A percentile compares a stretch with the other conserved stretches of the same genome.
Conservation (phyloP, 2,113 vertebrate genomes). For the Sphyrna mokarran region DNA sequence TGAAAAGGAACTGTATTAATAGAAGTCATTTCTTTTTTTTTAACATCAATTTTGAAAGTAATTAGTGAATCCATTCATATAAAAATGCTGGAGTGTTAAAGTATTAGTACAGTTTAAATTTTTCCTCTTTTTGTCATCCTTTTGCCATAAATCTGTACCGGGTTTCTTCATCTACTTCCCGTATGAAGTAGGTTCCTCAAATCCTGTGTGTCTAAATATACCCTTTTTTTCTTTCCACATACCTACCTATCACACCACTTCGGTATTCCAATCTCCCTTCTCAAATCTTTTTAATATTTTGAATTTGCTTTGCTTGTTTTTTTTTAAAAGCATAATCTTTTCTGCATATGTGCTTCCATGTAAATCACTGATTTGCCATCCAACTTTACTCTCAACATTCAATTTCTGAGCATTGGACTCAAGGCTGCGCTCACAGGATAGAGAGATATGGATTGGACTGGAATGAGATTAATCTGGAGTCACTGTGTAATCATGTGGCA, state of each 20-base stretch:
- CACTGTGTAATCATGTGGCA: background rate
- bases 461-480: background rate
- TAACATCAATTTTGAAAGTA: background rate
- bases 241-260: background rate
- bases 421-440: background rate
- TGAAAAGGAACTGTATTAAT: background rate
- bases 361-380: background rate
- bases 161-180: background rate
- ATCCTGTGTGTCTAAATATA: background rate
- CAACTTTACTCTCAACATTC: background rate
- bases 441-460: background rate
- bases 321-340: background rate
- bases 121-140: background rate
- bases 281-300: background rate
- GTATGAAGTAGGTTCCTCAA: background rate
- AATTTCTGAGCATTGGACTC: background rate
- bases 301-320: background rate
- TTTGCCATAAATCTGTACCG: background rate
- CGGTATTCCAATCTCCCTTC: background rate
- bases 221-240: background rate
- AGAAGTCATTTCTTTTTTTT: background rate
- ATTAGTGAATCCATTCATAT: background rate
- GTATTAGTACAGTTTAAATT: background rate
- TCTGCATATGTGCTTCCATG: background rate
- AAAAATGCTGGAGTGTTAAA: background rate